phyloP scores from a whole-genome alignment of 2,113 vertebrate species.

The Alosa alosa region DNA sequence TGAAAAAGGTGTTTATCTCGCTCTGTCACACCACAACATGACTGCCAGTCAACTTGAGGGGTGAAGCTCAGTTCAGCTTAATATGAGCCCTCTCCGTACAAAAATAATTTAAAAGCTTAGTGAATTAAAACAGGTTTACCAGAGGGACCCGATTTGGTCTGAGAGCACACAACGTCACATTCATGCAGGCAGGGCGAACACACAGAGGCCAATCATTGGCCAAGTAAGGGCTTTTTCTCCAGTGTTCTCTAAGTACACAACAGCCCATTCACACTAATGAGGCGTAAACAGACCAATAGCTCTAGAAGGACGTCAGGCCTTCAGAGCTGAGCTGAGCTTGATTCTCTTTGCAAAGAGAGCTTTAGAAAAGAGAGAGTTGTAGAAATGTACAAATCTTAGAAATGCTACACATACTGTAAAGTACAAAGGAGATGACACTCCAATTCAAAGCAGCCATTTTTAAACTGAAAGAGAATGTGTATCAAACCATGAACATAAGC shows the following conservation, averaged over 20 bases:
- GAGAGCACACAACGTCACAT: background rate
- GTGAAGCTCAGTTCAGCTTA: background rate
- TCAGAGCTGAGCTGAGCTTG: background rate
- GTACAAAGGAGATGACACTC: background rate
- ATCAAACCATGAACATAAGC: too few relatives aligned
- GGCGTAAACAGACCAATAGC: constrained; percentile 52
- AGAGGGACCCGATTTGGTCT: background rate
- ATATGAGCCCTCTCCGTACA: background rate
- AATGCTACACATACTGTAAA: background rate
- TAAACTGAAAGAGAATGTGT: too few relatives aligned
- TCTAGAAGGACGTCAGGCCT: background rate
- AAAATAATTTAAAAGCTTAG: constrained; percentile 1
- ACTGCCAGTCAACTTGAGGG: background rate
- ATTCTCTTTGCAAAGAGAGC: background rate
- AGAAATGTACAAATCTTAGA: background rate
- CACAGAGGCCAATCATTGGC: background rate
- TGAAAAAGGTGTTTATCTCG: background rate
- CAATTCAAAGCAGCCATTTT: background rate
- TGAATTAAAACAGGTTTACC: constrained; percentile 6
- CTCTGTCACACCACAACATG: background rate
- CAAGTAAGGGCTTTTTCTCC: background rate
- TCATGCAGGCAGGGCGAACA: background rate
- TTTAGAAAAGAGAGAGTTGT: background rate
- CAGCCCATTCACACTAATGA: constrained; percentile 51
- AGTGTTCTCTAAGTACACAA: constrained; percentile 41